phyloP scores from a whole-genome alignment of 2,797 vertebrate species.

The Manis javanica region DNA sequence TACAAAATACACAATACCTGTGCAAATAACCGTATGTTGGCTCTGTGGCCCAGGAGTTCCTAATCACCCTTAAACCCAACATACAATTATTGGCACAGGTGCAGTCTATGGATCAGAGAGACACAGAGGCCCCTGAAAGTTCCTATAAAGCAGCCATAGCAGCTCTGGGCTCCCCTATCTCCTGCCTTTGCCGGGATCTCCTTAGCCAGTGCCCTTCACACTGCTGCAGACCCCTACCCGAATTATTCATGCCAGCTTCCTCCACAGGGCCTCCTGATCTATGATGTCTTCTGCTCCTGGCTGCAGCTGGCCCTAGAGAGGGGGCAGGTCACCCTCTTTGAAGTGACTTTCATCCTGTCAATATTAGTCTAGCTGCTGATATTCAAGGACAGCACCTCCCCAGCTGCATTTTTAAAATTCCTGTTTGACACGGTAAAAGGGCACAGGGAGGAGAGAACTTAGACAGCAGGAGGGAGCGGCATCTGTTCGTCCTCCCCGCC shows the following conservation, averaged over 20 bases:
- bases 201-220: not conserved
- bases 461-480: constrained; percentile 52
- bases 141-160: not conserved
- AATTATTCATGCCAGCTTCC: not conserved
- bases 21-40: not conserved
- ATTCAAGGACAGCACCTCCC: not conserved
- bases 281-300: not conserved
- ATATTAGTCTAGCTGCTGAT: not conserved
- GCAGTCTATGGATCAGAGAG: not conserved
- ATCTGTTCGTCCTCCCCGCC: not conserved
- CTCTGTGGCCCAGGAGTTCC: not conserved
- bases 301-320: not conserved
- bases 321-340: not conserved
- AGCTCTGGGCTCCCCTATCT: not conserved
- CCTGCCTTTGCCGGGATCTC: not conserved
- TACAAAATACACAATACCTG: not conserved
- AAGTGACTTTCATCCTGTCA: not conserved
- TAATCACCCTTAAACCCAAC: not conserved
- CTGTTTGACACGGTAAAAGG: not conserved
- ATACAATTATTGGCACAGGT: not conserved
- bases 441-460: not conserved
- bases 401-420: constrained; percentile 42
- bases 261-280: not conserved
- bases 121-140: not conserved
- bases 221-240: not conserved